Percentiles rank a stretch among this genome's conserved stretches.
phyloP scores from a whole-genome alignment of 2,888 invertebrate genomes.

The Homarus gammarus region DNA sequence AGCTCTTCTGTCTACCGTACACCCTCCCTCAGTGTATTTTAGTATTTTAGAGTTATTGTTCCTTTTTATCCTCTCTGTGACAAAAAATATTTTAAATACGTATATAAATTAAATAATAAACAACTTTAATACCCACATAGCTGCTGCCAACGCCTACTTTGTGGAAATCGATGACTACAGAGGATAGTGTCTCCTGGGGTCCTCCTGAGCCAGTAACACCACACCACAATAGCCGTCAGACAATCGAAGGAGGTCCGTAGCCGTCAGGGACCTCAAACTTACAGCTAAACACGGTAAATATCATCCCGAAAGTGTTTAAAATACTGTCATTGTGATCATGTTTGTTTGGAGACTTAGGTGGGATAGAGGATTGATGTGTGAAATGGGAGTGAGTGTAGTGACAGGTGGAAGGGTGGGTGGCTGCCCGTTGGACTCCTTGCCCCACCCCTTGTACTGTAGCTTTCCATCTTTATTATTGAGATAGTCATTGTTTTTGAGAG shows the following conservation, averaged over 20 bases:
- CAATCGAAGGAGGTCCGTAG: neutral
- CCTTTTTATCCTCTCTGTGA: neutral
- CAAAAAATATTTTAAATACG: neutral
- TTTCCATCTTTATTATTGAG: neutral
- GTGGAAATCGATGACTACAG: neutral
- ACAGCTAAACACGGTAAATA: neutral
- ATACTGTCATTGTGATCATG: neutral
- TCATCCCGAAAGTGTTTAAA: neutral
- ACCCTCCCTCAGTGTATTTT: neutral
- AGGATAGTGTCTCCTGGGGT: no score
- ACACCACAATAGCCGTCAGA: conserved; percentile 19
- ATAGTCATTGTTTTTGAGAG: no score
- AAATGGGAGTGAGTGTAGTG: neutral
- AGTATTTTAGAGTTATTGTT: neutral
- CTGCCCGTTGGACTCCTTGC: no score
- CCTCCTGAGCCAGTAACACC: neutral
- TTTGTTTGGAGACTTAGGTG: neutral
- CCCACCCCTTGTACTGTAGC: conserved; percentile 11
- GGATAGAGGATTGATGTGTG: neutral
- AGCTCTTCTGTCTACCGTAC: neutral
- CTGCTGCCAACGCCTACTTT: neutral
- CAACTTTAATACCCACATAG: neutral
- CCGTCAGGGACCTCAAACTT: conserved; percentile 30
- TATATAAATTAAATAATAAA: neutral
- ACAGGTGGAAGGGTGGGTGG: no score